phyloP scores from a whole-genome alignment of 2,888 invertebrate genomes.

The Stenotaenia linearis region DNA sequence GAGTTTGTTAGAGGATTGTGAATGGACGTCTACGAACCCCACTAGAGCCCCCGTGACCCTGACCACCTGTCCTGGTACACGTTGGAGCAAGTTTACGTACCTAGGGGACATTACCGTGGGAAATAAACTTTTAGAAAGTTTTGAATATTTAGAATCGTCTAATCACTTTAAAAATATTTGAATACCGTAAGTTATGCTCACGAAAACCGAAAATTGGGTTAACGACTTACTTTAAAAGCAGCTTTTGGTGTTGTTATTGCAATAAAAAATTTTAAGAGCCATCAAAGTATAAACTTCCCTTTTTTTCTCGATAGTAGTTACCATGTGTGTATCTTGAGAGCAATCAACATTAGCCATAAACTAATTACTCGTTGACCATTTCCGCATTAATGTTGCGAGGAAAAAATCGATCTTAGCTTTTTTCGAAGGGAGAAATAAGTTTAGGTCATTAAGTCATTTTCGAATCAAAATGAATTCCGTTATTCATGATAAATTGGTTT shows the following conservation, averaged over 20 bases:
- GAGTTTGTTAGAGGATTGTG: neutral
- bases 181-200: neutral
- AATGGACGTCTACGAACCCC: conserved; percentile 1
- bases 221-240: neutral
- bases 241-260: neutral
- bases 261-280: neutral
- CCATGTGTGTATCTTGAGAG: neutral
- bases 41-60: conserved; percentile 4
- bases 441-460: neutral
- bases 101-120: conserved; percentile 10
- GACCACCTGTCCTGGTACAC: neutral
- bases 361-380: neutral
- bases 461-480: neutral
- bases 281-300: neutral
- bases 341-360: neutral
- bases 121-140: neutral
- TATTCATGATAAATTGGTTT: neutral
- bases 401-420: neutral
- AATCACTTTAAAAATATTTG: too few relatives aligned
- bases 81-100: neutral
- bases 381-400: neutral
- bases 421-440: neutral
- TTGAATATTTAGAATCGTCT: neutral
- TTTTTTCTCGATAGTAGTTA: neutral
- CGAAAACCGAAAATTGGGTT: neutral